Conservation (phyloP, 2,888 invertebrate species). For the Patella depressa region DNA sequence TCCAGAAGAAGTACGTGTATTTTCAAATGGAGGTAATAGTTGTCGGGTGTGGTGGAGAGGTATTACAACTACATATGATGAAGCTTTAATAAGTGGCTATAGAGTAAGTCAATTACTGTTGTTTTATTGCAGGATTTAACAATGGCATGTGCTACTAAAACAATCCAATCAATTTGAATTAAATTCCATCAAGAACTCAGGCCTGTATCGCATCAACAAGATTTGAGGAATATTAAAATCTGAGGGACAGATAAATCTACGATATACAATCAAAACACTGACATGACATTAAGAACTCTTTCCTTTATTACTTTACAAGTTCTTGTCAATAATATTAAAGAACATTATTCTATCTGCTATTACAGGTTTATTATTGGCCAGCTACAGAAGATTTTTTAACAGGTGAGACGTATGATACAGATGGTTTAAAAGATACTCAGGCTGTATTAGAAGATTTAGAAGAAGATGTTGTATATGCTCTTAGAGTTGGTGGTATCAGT, state of each 20-base stretch:
- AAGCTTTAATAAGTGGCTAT: conserved; percentile 34
- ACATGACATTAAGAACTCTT: no score
- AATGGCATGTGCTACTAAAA: no score
- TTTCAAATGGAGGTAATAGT: conserved; percentile 31
- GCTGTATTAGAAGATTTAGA: conserved; percentile 23
- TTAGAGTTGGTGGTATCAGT: conserved; percentile 27
- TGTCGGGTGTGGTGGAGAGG: conserved; percentile 42
- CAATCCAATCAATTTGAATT: no score
- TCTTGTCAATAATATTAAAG: no score
- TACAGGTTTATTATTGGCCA: conserved; percentile 1
- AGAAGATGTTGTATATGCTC: conserved; percentile 26
- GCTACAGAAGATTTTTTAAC: background rate
- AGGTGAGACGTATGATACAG: background rate
- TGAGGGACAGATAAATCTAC: no score
- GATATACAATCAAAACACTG: no score
- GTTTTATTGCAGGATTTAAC: no score
- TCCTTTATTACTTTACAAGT: no score
- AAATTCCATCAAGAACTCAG: no score
- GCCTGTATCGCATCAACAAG: no score
- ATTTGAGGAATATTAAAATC: no score
- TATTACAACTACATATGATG: conserved; percentile 31
- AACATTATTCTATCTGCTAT: no score
- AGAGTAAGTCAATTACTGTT: conserved; percentile 27
- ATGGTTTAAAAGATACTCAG: background rate
- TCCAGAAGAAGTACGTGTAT: conserved; percentile 40